Evolutionary conservation across 2,113 vertebrate species (phyloP).

Genomic region (Thryonomys swinderianus): DNA sequence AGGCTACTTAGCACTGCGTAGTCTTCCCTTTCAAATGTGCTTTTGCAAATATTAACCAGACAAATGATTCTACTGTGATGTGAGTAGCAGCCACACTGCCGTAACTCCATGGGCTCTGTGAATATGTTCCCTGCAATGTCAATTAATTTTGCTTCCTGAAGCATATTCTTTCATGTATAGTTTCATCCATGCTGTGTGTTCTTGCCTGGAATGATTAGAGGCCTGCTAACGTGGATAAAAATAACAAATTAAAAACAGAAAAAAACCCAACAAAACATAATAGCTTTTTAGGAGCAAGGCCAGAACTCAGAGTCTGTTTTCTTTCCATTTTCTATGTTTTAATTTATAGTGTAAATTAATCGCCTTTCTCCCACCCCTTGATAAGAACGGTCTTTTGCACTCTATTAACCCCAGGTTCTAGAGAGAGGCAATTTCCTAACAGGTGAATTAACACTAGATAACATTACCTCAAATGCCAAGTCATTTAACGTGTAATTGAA

Average conservation of each 20-base stretch:
- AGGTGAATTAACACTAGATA: constrained; percentile 88
- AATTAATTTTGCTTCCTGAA: constrained; percentile 84
- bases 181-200: constrained; percentile 80
- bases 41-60: constrained; percentile 75
- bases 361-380: constrained; percentile 83
- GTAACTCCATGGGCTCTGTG: constrained; percentile 56
- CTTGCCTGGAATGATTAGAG: constrained; percentile 75
- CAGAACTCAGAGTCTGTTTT: constrained; percentile 83
- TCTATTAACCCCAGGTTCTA: constrained; percentile 89
- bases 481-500: constrained; percentile 90
- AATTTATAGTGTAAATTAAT: constrained; percentile 86
- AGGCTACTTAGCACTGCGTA: constrained; percentile 62
- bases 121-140: constrained; percentile 72
- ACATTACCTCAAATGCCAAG: constrained; percentile 90
- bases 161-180: constrained; percentile 81
- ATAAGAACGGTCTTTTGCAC: constrained; percentile 88
- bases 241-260: constrained; percentile 79
- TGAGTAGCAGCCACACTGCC: constrained; percentile 72
- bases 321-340: constrained; percentile 84
- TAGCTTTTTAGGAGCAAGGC: constrained; percentile 77
- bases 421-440: constrained; percentile 87
- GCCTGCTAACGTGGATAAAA: constrained; percentile 79
- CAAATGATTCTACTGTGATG: constrained; percentile 71
- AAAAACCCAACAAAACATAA: constrained; percentile 75
- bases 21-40: constrained; percentile 71